Conservation (phyloP, 2,113 vertebrate species). For the Lethenteron camtschaticum region DNA sequence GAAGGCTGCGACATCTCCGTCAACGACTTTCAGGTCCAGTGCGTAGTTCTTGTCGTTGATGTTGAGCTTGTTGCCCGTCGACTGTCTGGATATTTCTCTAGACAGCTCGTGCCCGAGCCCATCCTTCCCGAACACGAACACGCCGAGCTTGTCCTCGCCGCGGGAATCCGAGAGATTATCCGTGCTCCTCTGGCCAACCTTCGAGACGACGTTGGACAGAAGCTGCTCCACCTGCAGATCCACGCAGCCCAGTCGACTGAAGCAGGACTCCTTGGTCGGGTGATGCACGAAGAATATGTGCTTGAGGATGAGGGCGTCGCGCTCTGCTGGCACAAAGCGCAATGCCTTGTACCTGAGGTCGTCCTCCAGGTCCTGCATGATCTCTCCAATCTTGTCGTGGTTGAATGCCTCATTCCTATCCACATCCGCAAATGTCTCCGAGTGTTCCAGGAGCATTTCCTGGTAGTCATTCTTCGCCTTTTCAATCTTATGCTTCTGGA, state of each 20-base stretch:
- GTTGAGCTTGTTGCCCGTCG: not conserved
- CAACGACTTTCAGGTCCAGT: not conserved
- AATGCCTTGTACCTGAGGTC: slow-evolving; percentile 77
- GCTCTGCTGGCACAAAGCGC: slow-evolving; percentile 77
- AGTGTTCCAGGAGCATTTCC: slow-evolving; percentile 80
- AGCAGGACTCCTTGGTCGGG: slow-evolving; percentile 84
- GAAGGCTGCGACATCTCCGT: not conserved
- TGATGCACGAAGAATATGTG: slow-evolving; percentile 97
- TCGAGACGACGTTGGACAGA: slow-evolving; percentile 34
- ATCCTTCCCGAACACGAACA: slow-evolving; percentile 81
- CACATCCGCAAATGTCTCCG: slow-evolving; percentile 85
- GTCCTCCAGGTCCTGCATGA: slow-evolving; percentile 71
- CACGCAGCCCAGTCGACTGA: slow-evolving; percentile 47
- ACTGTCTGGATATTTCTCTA: slow-evolving; percentile 45
- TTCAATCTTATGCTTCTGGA: slow-evolving; percentile 88
- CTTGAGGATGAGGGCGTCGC: slow-evolving; percentile 81
- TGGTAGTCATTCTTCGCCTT: slow-evolving; percentile 86
- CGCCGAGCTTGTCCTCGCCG: slow-evolving; percentile 51
- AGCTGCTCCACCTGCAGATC: slow-evolving; percentile 69
- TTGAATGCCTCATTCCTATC: slow-evolving; percentile 87
- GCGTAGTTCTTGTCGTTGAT: not conserved
- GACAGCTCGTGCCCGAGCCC: slow-evolving; percentile 69
- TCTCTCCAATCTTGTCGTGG: slow-evolving; percentile 96
- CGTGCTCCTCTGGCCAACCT: slow-evolving; percentile 42
- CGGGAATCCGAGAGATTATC: slow-evolving; percentile 30